Evolutionary conservation across 1,140 invertebrate species (phyloP).

Genomic region (Diabrotica undecimpunctata): DNA sequence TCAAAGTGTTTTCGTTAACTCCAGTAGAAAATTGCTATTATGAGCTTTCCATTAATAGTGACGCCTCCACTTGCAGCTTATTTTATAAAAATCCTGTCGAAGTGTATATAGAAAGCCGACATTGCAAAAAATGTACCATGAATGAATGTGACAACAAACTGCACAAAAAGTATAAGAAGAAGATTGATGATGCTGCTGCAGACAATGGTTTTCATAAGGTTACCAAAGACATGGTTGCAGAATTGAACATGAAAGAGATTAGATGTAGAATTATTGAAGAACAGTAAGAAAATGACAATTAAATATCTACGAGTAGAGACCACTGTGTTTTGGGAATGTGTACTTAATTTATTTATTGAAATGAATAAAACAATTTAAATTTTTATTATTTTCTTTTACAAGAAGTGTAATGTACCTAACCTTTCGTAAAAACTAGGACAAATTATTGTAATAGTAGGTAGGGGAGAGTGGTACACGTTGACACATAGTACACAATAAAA

Average conservation of each 20-base stretch:
- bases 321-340: too few species aligned
- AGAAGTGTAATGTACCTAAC: too few species aligned
- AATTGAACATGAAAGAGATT: constrained; percentile 10
- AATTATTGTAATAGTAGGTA: too few species aligned
- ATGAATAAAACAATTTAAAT: too few species aligned
- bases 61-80: neutral
- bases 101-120: neutral
- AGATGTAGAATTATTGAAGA: constrained; percentile 1
- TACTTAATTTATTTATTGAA: too few species aligned
- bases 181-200: neutral
- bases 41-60: neutral
- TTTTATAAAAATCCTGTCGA: constrained; percentile 1
- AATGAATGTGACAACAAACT: constrained; percentile 7
- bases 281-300: neutral
- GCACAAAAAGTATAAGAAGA: neutral
- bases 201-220: constrained; percentile 7
- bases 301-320: neutral
- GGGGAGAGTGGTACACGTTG: too few species aligned
- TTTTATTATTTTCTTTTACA: too few species aligned
- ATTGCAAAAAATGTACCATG: constrained; percentile 9
- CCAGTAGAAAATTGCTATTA: neutral
- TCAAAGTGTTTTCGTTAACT: constrained; percentile 4
- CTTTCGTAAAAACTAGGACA: too few species aligned
- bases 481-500: too few species aligned
- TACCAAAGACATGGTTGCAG: constrained; percentile 1